These are phyloP conservation scores for Stenotaenia linearis DNA, from an alignment of 2,888 invertebrate species.

Conservation along the genomic window DNA sequence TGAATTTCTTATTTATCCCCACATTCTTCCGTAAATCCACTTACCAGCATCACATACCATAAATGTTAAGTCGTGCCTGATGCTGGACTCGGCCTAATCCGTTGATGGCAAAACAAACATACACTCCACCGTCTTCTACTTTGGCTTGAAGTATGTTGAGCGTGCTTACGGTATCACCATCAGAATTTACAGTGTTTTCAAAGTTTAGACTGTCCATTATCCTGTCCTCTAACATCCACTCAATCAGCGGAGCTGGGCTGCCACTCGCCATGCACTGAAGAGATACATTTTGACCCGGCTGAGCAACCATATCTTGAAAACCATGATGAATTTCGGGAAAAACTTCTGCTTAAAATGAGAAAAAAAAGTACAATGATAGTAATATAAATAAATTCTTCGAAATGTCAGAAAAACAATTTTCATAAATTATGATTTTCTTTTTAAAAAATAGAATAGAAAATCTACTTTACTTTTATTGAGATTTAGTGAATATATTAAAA, in stretches of 20 bases:
- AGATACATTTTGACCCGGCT: conserved; percentile 81
- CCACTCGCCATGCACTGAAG: conserved; percentile 89
- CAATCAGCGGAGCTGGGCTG: conserved; percentile 87
- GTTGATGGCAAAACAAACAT: conserved; percentile 4
- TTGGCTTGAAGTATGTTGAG: conserved; percentile 14
- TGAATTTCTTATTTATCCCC: conserved; percentile 18
- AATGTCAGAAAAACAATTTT: too few species aligned
- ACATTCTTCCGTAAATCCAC: conserved; percentile 1
- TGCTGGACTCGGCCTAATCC: conserved; percentile 29
- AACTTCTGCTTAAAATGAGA: neutral
- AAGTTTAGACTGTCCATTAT: conserved; percentile 3
- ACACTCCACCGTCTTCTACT: conserved; percentile 27
- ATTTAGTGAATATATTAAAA: conserved; percentile 7
- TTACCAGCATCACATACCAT: conserved; percentile 31
- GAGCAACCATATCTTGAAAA: conserved; percentile 80
- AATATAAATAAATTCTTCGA: too few species aligned
- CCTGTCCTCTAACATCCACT: conserved; percentile 75
- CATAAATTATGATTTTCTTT: neutral
- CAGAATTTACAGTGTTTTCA: neutral
- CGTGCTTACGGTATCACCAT: conserved; percentile 26
- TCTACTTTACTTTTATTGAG: neutral
- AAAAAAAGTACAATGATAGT: neutral
- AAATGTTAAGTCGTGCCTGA: conserved; percentile 30
- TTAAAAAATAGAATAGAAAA: neutral
- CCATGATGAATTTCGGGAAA: conserved; percentile 42